phyloP scores from a whole-genome alignment of 2,888 invertebrate species.

The Caenorhabditis macrosperma region DNA sequence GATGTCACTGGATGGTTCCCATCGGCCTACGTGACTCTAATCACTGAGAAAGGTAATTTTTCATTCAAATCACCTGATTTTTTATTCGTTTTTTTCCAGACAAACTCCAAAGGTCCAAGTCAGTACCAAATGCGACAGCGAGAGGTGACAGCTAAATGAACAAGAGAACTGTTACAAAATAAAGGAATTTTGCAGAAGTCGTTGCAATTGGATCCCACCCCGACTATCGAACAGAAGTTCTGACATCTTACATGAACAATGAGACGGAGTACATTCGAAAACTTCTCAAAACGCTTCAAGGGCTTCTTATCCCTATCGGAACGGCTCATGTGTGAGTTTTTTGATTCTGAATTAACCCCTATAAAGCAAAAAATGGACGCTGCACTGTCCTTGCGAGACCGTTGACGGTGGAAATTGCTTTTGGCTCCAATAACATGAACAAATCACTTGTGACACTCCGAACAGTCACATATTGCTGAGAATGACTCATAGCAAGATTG shows the following conservation, averaged over 20 bases:
- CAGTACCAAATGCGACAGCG: slow-evolving; percentile 59
- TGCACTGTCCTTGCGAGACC: too few relatives aligned
- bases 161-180: background rate
- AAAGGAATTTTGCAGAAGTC: slow-evolving; percentile 35
- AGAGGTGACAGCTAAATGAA: slow-evolving; percentile 4
- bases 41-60: slow-evolving; percentile 65
- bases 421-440: too few relatives aligned
- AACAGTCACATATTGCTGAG: too few relatives aligned
- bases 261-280: slow-evolving; percentile 66
- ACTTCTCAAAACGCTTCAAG: slow-evolving; percentile 59
- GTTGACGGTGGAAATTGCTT: too few relatives aligned
- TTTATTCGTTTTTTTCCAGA: slow-evolving; percentile 36
- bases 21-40: slow-evolving; percentile 64
- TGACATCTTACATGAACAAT: slow-evolving; percentile 40
- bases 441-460: too few relatives aligned
- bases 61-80: background rate
- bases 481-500: too few relatives aligned
- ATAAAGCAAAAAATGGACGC: too few relatives aligned
- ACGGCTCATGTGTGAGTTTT: slow-evolving; percentile 53
- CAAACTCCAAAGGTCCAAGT: slow-evolving; percentile 55
- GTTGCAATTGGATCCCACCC: slow-evolving; percentile 36
- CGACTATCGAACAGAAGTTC: slow-evolving; percentile 49
- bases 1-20: slow-evolving; percentile 79
- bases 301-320: slow-evolving; percentile 57
- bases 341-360: too few relatives aligned